phyloP scores from a whole-genome alignment of 2,113 vertebrate genomes.

The Odontesthes bonariensis region DNA sequence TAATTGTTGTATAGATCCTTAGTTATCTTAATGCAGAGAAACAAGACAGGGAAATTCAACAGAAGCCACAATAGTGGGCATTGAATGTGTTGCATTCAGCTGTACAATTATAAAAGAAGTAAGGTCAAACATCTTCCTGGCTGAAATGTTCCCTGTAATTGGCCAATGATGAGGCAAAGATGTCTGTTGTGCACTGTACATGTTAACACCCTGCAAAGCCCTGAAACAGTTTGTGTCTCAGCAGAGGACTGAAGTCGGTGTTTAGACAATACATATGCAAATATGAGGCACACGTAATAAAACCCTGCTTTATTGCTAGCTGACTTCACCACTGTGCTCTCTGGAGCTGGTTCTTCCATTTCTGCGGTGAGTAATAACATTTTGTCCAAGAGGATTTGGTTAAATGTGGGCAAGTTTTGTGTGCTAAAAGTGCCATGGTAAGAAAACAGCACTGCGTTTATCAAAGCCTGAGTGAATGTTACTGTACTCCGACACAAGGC shows the following conservation, averaged over 20 bases:
- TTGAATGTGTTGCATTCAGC: neutral
- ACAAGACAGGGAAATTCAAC: neutral
- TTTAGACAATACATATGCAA: constrained; percentile 27
- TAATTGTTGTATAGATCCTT: neutral
- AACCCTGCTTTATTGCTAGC: constrained; percentile 60
- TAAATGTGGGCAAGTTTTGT: constrained; percentile 75
- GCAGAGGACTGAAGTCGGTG: neutral
- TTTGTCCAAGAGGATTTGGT: constrained; percentile 62
- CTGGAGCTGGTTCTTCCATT: constrained; percentile 63
- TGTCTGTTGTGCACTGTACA: neutral
- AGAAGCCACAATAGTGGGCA: neutral
- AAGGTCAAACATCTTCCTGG: constrained; percentile 2
- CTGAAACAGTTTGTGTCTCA: constrained; percentile 5
- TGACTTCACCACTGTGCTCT: constrained; percentile 70
- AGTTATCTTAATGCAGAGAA: neutral
- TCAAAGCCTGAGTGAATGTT: constrained; percentile 73
- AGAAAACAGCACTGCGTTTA: constrained; percentile 72
- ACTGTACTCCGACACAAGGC: constrained; percentile 71
- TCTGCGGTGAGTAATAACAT: constrained; percentile 70
- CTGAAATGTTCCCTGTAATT: neutral
- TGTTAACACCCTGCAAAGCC: constrained; percentile 26
- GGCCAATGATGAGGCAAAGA: constrained; percentile 7
- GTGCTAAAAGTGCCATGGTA: constrained; percentile 69
- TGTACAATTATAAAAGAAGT: neutral
- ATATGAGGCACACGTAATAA: constrained; percentile 29